Base-by-base conservation (phyloP, 2,113 vertebrate genomes). In the Nipponia nippon region DNA sequence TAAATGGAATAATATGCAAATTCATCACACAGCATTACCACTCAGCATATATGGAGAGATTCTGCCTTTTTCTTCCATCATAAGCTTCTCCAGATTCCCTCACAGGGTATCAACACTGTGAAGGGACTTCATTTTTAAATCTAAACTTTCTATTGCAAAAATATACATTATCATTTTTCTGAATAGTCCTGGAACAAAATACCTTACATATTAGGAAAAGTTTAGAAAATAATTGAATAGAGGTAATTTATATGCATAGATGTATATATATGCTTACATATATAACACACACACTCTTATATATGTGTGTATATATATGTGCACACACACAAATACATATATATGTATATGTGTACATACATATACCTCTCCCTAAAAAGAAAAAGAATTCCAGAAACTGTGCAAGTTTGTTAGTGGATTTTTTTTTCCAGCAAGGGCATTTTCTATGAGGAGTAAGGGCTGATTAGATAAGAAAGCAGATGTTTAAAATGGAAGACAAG, bases 41-140 rank as follows among this genome's bases (percentile, higher is more conserved):
- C 16, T 73, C 59, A 52, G 44, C 27, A 11, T 29, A 19, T 12
- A 30, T 38, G 23, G 25, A 49, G 55, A 75, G 11, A 65, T 4
- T 77, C 25, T 82, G n/a, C 30, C 67, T 75, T 92, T 55, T 42
- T 66, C 26, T 67, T 44, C 6, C 5, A 20, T 23, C 21, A 44
- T 4, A 23, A 25, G 11, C 16, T 47, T 70, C 32, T 83, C 42
- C 59, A 62, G 20, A 49, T 78, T 75, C 50, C 34, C 29, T 84
- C n/a, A 15, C 0, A 26, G 22, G 18, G 12, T 40, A 8, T 36
- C 16, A n/a, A 1, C 1, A 0, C 7, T 56, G 27, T 73, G 52
- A 88, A 21, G 25, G 2, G 30, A 80, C 76, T 65, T 65, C 0
- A 32, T 40, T 86, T 80, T 49, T 36, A 40, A 83, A 12, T 49